Percentiles rank a stretch among this genome's conserved stretches.
phyloP scores from a whole-genome alignment of 64 coral and sea anemone species.

The Hydrozoanthus tunicans region DNA sequence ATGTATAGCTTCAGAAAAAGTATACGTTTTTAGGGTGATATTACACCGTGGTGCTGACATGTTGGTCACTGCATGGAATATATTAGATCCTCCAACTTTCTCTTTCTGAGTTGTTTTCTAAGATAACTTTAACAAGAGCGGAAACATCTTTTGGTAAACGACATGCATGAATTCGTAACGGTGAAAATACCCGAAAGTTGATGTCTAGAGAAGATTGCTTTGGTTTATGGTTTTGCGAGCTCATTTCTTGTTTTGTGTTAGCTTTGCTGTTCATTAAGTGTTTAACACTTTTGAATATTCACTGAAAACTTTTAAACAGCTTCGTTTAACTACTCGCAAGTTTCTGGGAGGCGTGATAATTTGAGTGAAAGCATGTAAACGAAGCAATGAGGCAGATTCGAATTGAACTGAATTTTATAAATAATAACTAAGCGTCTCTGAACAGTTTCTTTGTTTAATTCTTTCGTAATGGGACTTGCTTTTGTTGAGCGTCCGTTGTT shows the following conservation, averaged over 20 bases:
- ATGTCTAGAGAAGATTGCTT: neutral
- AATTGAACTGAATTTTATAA: neutral
- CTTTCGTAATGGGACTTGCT: constrained; percentile 23
- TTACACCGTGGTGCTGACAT: too few relatives aligned
- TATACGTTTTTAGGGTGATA: too few relatives aligned
- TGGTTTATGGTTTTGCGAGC: neutral
- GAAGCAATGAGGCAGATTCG: neutral
- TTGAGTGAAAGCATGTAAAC: constrained; percentile 56
- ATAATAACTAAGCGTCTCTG: neutral
- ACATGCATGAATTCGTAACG: too few relatives aligned
- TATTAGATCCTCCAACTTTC: too few relatives aligned
- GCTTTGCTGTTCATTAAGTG: neutral
- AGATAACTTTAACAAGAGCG: too few relatives aligned
- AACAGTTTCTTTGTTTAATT: constrained; percentile 36
- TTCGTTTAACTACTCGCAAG: neutral
- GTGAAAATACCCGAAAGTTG: too few relatives aligned
- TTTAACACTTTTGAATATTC: neutral
- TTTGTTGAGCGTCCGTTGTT: constrained; percentile 45
- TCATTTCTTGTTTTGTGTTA: neutral
- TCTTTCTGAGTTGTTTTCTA: too few relatives aligned
- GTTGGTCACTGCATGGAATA: too few relatives aligned
- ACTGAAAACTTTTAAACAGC: neutral
- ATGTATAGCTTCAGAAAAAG: too few relatives aligned
- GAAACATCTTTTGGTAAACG: too few relatives aligned
- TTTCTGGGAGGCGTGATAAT: neutral